Percentiles rank a stretch among this genome's conserved stretches.
Conservation (phyloP, 2,797 vertebrate species). For the Staurois parvus region DNA sequence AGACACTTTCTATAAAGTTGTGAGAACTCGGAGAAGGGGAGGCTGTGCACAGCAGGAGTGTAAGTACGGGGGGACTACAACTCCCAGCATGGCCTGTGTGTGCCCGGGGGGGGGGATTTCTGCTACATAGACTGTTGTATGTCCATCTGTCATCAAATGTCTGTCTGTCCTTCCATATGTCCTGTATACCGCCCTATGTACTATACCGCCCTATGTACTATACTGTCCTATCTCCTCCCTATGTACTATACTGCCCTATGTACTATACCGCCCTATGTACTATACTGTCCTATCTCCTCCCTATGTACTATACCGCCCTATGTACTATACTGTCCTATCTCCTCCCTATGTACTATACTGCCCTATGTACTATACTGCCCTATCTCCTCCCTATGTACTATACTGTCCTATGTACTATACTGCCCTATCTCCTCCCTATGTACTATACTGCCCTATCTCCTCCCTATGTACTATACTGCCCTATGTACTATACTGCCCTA, state of each 20-base stretch:
- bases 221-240: not conserved
- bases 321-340: not conserved
- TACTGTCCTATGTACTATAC: not conserved
- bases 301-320: not conserved
- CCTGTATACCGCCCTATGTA: too few species aligned
- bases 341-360: not conserved
- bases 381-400: too few species aligned
- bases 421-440: too few species aligned
- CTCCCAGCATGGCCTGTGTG: not conserved
- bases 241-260: not conserved
- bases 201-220: not conserved
- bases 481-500: too few species aligned
- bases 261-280: too few species aligned
- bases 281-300: not conserved
- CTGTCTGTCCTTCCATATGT: not conserved
- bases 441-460: too few species aligned
- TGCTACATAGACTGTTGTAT: too few species aligned
- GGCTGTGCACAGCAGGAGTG: conserved; percentile 11
- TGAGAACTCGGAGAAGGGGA: not conserved
- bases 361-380: too few species aligned
- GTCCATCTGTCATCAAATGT: not conserved
- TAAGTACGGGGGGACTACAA: conserved; percentile 6
- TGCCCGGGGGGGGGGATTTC: not conserved
- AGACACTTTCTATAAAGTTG: conserved; percentile 38
- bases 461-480: too few species aligned